Percentiles rank a stretch among this genome's conserved stretches.
Evolutionary conservation across 2,797 vertebrate species (phyloP).

Genomic region (Taeniopygia guttata): DNA sequence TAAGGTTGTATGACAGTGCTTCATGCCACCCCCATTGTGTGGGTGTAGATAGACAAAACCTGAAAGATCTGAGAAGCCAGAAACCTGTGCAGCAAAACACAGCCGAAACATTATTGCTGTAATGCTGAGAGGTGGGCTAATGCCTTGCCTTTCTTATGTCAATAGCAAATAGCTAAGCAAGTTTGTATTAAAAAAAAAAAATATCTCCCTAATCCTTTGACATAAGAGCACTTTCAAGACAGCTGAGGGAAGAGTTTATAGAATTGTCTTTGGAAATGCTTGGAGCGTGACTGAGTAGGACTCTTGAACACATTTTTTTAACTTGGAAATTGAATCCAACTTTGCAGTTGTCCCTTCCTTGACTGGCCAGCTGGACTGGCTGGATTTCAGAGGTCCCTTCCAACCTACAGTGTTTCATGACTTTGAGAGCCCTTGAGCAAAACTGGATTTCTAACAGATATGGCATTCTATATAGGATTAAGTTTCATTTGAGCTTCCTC

Average conservation of each 20-base stretch:
- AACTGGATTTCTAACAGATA: background rate
- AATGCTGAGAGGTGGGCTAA: background rate
- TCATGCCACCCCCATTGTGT: background rate
- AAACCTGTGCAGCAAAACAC: background rate
- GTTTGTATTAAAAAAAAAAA: background rate
- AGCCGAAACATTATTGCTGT: background rate
- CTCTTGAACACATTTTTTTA: background rate
- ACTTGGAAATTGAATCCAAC: background rate
- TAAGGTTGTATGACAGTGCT: background rate
- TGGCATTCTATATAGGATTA: background rate
- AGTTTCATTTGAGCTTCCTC: background rate
- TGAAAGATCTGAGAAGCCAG: background rate
- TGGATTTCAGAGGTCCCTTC: background rate
- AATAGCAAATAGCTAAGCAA: background rate
- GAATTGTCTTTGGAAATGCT: background rate
- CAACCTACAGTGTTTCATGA: background rate
- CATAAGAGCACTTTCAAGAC: background rate
- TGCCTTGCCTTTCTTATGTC: background rate
- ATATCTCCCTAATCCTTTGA: background rate
- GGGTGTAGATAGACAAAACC: background rate
- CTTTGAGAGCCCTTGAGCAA: background rate
- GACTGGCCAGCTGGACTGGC: background rate
- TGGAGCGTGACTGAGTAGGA: background rate
- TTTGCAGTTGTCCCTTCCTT: background rate
- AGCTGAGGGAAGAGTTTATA: background rate